These are phyloP conservation scores for Oreortyx pictus DNA, from an alignment of 2,797 vertebrate genomes.

Conservation along the genomic window DNA sequence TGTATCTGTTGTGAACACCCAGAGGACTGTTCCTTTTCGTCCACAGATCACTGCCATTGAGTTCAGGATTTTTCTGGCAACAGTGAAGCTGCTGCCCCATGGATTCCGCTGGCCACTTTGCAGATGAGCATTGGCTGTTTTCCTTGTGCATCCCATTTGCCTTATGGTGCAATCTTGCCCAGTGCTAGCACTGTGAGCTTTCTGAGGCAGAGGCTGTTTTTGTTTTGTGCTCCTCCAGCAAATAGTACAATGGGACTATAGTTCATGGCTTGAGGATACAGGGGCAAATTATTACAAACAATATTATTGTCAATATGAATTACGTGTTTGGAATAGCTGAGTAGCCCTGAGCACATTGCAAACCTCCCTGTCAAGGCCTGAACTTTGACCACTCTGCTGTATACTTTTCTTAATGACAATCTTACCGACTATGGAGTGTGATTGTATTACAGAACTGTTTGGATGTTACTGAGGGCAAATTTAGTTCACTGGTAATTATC, in stretches of 20 bases:
- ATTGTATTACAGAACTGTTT: neutral
- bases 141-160: neutral
- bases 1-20: neutral
- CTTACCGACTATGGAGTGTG: neutral
- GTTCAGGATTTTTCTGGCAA: neutral
- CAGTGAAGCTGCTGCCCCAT: neutral
- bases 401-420: neutral
- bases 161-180: neutral
- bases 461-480: neutral
- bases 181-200: neutral
- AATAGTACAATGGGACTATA: neutral
- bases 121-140: neutral
- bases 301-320: neutral
- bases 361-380: neutral
- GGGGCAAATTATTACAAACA: neutral
- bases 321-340: rapidly evolving
- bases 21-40: neutral
- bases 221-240: neutral
- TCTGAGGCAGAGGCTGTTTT: neutral
- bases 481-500: neutral
- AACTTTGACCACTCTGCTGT: neutral
- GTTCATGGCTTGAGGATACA: neutral
- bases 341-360: neutral
- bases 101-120: neutral
- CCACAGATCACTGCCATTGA: neutral